Evolutionary conservation across 1,140 invertebrate species (phyloP).

Genomic region (Argopecten irradians): DNA sequence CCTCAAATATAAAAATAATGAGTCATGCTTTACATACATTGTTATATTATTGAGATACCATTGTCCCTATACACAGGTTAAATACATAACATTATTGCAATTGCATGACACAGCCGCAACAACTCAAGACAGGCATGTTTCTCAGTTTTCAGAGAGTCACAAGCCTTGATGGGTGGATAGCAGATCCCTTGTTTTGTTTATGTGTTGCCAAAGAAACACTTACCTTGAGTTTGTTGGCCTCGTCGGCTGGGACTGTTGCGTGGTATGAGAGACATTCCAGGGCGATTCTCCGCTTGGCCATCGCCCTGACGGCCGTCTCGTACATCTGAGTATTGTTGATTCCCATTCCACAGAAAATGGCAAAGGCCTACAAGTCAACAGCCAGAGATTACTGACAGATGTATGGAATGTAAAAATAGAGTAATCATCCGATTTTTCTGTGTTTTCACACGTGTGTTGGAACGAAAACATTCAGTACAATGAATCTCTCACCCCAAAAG

Average conservation of each 20-base stretch:
- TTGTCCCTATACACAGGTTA: too few relatives aligned
- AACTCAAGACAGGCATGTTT: background rate
- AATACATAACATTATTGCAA: too few relatives aligned
- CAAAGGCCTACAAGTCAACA: conserved; percentile 92
- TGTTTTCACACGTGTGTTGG: too few relatives aligned
- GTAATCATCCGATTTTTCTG: background rate
- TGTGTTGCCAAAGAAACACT: background rate
- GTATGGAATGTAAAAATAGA: background rate
- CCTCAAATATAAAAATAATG: too few relatives aligned
- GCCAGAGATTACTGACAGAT: background rate
- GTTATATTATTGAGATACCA: too few relatives aligned
- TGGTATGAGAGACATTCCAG: conserved; percentile 97
- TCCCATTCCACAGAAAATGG: conserved; percentile 96
- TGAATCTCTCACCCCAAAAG: too few relatives aligned
- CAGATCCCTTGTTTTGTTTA: background rate
- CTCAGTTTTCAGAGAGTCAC: background rate
- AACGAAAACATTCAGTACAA: too few relatives aligned
- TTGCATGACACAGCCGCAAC: too few relatives aligned
- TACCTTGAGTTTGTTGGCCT: conserved; percentile 85
- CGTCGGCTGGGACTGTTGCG: conserved; percentile 93
- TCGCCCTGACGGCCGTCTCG: conserved; percentile 85
- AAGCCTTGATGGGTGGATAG: background rate
- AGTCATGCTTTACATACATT: too few relatives aligned
- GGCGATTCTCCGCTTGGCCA: conserved; percentile 97
- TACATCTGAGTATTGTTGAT: conserved; percentile 99